Conservation (phyloP, 1,140 invertebrate species). For the Venustaconcha ellipsiformis region DNA sequence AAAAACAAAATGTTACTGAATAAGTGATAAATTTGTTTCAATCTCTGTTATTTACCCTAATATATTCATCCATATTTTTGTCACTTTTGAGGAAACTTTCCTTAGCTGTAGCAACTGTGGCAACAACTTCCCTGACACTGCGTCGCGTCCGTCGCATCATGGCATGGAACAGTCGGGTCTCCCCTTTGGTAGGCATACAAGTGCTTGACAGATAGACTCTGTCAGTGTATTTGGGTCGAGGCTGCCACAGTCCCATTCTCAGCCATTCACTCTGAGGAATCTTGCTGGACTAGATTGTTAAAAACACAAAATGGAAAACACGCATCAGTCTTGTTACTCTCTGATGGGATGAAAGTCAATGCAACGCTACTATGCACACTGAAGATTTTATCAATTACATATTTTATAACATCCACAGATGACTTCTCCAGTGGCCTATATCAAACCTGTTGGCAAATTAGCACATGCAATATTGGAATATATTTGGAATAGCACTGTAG, state of each 20-base stretch:
- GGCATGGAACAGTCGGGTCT: slow-evolving; percentile 58
- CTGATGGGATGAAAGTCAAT: too few relatives aligned
- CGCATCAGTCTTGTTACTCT: too few relatives aligned
- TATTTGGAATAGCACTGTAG: too few relatives aligned
- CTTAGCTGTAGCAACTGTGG: slow-evolving; percentile 54
- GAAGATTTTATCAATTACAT: too few relatives aligned
- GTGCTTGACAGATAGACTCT: slow-evolving; percentile 62
- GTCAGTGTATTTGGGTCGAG: slow-evolving; percentile 62
- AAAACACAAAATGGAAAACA: too few relatives aligned
- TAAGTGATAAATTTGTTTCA: too few relatives aligned
- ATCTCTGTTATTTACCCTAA: slow-evolving; percentile 45
- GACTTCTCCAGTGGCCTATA: too few relatives aligned
- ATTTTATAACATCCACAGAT: too few relatives aligned
- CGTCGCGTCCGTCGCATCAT: slow-evolving; percentile 53
- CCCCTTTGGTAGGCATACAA: slow-evolving; percentile 60
- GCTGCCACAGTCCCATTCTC: slow-evolving; percentile 57
- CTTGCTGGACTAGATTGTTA: slow-evolving; percentile 45
- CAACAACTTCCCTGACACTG: slow-evolving; percentile 54
- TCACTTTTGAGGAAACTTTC: slow-evolving; percentile 58
- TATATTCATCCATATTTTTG: slow-evolving; percentile 63
- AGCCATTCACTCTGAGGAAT: slow-evolving; percentile 63
- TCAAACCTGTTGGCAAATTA: too few relatives aligned
- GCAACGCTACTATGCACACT: too few relatives aligned
- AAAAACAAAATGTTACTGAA: too few relatives aligned
- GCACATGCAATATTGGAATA: too few relatives aligned